Percentiles rank a stretch among this genome's conserved stretches.
phyloP scores from a whole-genome alignment of 2,797 vertebrate species.

The Anabas testudineus region DNA sequence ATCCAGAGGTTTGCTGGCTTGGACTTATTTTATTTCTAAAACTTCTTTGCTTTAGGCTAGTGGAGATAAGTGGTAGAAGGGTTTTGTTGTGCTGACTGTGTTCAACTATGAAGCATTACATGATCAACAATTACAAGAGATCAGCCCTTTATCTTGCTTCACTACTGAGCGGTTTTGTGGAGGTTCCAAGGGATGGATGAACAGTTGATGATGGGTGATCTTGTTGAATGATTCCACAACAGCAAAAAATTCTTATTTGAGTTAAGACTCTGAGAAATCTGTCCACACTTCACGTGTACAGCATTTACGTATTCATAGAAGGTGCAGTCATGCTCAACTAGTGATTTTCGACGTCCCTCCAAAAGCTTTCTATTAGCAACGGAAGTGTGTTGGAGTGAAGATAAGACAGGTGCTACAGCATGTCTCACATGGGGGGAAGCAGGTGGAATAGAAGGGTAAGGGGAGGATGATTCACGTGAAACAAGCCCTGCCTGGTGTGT shows the following conservation, averaged over 20 bases:
- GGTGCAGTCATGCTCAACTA: constrained; percentile 76
- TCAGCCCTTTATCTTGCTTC: background rate
- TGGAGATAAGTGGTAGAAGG: no score
- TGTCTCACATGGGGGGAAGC: constrained; percentile 64
- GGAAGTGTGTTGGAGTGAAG: constrained; percentile 89
- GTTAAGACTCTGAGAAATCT: constrained; percentile 36
- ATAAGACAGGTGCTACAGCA: constrained; percentile 90
- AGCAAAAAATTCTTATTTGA: constrained; percentile 5
- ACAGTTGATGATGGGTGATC: constrained; percentile 12
- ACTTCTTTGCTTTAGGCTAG: no score
- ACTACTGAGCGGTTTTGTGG: background rate
- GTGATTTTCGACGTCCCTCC: constrained; percentile 85
- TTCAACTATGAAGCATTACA: constrained; percentile 10
- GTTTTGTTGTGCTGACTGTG: background rate
- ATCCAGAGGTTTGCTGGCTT: no score
- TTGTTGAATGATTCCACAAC: constrained; percentile 18
- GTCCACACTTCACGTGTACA: constrained; percentile 1
- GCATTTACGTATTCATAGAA: constrained; percentile 52
- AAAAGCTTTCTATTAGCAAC: constrained; percentile 91
- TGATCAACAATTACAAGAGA: constrained; percentile 4
- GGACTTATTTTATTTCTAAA: no score
- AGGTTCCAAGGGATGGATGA: constrained; percentile 1
- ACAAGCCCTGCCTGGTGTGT: constrained; percentile 49
- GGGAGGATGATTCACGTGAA: constrained; percentile 45
- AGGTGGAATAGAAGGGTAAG: constrained; percentile 5